Percentiles rank a stretch among this genome's conserved stretches.
Evolutionary conservation across 2,888 invertebrate species (phyloP).

Genomic region (Diarsia rubi): DNA sequence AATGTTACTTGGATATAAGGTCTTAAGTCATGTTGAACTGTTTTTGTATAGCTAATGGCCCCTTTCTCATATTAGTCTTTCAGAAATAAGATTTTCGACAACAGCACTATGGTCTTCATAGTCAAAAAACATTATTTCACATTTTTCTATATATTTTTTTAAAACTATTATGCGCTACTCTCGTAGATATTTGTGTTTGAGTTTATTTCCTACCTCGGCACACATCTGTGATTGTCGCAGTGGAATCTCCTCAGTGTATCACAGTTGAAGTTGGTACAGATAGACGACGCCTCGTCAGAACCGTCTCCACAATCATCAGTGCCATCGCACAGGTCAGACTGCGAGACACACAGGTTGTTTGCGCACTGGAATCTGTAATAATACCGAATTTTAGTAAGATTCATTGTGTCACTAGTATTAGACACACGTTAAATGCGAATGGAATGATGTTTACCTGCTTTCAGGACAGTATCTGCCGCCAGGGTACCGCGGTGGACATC

Average conservation of each 20-base stretch:
- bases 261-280: conserved; percentile 96
- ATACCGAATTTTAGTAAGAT: neutral
- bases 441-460: conserved; percentile 84
- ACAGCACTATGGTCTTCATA: neutral
- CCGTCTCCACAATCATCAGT: conserved; percentile 98
- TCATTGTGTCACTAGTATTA: neutral
- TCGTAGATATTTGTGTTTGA: neutral
- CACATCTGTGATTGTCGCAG: conserved; percentile 97
- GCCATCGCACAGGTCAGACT: conserved; percentile 97
- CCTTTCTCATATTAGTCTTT: neutral
- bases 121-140: neutral
- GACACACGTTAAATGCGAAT: neutral
- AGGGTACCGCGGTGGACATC: conserved; percentile 97
- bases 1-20: neutral
- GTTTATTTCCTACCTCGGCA: conserved; percentile 89
- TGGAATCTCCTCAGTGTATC: conserved; percentile 96
- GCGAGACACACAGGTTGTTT: conserved; percentile 97
- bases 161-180: neutral
- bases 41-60: neutral
- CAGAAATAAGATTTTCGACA: neutral
- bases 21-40: neutral
- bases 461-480: conserved; percentile 97
- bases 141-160: neutral
- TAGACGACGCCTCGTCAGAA: conserved; percentile 95
- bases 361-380: conserved; percentile 95